Base-by-base conservation (phyloP, 2,888 invertebrate species). In the Sycophila texana region DNA sequence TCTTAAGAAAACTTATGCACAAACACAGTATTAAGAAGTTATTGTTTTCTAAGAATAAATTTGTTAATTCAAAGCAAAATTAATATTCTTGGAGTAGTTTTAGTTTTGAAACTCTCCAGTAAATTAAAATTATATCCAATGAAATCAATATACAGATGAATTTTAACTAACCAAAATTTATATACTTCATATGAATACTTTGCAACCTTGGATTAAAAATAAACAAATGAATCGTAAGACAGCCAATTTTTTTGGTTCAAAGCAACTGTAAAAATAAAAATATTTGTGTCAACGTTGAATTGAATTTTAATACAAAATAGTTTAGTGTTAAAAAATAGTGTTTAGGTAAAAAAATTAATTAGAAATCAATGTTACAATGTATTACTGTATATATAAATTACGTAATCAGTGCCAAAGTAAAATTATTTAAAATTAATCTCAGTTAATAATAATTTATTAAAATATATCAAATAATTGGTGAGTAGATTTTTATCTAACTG, bases 201-300 rank as follows among this genome's bases (percentile, higher is more conserved):
- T 81, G 78, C 83, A 83, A 82, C 83, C 83, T 84, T 82, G 81
- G 68, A 77, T 82, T 86, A 84, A 82, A 82, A 83, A 84, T 86
- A 85, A 83, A 74, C 39, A 10, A 74, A 81, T 81, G 75, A 84
- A 82, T 82, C 67, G 72, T 74, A 81, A 83, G 79, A 74, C 65
- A 74, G 82, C 80, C 78, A 83, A 78, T 79, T 39, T 70, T 18
- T 76, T 70, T 74, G 57, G 10, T 20, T 67, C 2, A 53, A 53
- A 18, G 16, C 58, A 18, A 66, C 20, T 63, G 7, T 58, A 22
- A 39, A 67, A 72, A 66, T 51, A 71, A 66, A 58, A 65, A 49
- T 51, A 77, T 57, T 4, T 12, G 51, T 49, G 7, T 5, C 5
- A 77, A 22, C 47, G 51, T 49, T 65, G 58, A 51, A 18, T 72